Conservation (phyloP, 2,888 invertebrate species). For the Rhabditoides inermis region DNA sequence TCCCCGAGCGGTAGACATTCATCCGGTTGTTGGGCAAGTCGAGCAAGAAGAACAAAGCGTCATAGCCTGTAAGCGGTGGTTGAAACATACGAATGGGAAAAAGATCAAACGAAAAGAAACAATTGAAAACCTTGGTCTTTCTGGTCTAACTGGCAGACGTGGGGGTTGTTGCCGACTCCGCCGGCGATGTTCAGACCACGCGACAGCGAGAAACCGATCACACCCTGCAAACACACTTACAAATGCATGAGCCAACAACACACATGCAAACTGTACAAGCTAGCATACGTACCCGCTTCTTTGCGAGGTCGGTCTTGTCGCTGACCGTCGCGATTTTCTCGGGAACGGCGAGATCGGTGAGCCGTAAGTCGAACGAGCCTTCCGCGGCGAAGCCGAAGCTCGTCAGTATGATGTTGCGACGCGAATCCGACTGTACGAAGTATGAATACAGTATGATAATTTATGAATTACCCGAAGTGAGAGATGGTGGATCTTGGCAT, state of each 20-base stretch:
- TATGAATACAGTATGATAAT: neutral
- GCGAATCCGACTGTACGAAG: constrained; percentile 35
- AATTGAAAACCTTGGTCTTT: neutral
- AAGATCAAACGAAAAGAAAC: neutral
- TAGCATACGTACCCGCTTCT: constrained; percentile 38
- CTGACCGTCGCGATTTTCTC: constrained; percentile 36
- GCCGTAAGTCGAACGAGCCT: constrained; percentile 37
- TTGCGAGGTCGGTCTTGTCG: constrained; percentile 34
- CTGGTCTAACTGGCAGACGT: constrained; percentile 47
- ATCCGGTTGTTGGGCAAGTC: constrained; percentile 39
- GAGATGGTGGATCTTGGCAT: constrained; percentile 6
- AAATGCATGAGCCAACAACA: neutral
- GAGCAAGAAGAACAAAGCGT: constrained; percentile 47
- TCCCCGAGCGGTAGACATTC: constrained; percentile 39
- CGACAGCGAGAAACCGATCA: constrained; percentile 46
- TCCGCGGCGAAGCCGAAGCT: constrained; percentile 41
- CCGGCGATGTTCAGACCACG: constrained; percentile 32
- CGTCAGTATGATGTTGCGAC: constrained; percentile 44
- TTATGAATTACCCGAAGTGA: neutral
- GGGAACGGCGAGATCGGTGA: constrained; percentile 46
- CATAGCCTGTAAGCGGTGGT: constrained; percentile 15
- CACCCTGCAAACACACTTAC: constrained; percentile 28
- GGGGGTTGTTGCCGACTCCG: constrained; percentile 43
- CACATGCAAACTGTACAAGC: neutral
- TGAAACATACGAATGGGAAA: neutral